Evolutionary conservation across 1,140 invertebrate species (phyloP).

Genomic region (Nautilus pompilius): DNA sequence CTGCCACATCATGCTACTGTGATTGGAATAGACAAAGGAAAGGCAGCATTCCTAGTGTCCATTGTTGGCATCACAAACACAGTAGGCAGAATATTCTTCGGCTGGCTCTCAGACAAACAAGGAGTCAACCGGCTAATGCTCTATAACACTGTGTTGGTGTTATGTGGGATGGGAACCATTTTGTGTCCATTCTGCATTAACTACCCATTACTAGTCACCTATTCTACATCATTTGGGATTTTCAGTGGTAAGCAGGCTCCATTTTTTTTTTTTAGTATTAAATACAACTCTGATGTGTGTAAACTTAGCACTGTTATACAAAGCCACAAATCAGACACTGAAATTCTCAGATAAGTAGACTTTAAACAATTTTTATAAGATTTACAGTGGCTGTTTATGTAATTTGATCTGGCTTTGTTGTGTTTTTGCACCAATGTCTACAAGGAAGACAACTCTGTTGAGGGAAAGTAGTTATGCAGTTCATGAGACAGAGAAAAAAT

Average conservation of each 20-base stretch:
- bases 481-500: too few relatives aligned
- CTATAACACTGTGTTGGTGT: conserved; percentile 82
- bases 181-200: conserved; percentile 70
- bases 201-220: conserved; percentile 71
- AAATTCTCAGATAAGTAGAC: too few relatives aligned
- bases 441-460: too few relatives aligned
- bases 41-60: conserved; percentile 85
- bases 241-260: conserved; percentile 63
- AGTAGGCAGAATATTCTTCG: conserved; percentile 59
- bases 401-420: too few relatives aligned
- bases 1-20: conserved; percentile 58
- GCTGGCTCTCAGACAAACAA: conserved; percentile 58
- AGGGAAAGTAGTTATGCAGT: too few relatives aligned
- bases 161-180: conserved; percentile 75
- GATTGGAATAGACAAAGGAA: conserved; percentile 62
- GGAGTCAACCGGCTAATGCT: conserved; percentile 63
- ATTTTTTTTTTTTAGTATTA: not conserved
- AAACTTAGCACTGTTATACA: too few relatives aligned
- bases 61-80: conserved; percentile 73
- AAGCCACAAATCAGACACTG: too few relatives aligned
- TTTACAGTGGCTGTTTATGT: too few relatives aligned
- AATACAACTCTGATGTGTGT: too few relatives aligned
- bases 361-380: too few relatives aligned
- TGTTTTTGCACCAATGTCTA: too few relatives aligned
- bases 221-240: conserved; percentile 78